phyloP scores from a whole-genome alignment of 2,888 invertebrate genomes.

The Eudasyphora cyanicolor region DNA sequence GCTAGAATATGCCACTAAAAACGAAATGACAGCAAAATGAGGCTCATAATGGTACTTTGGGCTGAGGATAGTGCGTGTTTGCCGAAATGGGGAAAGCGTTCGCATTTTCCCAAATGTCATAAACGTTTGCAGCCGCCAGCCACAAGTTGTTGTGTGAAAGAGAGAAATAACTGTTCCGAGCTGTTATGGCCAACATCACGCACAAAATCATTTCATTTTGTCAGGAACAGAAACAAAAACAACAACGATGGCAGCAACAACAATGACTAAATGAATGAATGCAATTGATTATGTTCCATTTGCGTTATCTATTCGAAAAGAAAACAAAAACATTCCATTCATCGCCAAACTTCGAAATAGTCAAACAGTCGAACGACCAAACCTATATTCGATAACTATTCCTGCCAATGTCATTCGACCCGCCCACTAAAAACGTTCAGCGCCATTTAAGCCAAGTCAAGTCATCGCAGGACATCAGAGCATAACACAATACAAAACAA shows the following conservation, averaged over 20 bases:
- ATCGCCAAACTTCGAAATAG: not conserved
- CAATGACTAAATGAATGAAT: conserved; percentile 36
- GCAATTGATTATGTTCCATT: conserved; percentile 61
- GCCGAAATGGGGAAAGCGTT: conserved; percentile 15
- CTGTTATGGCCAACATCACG: conserved; percentile 53
- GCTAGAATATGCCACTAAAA: not conserved
- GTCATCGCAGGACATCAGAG: not conserved
- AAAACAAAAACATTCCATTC: conserved; percentile 6
- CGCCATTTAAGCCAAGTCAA: not conserved
- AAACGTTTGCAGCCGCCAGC: conserved; percentile 53
- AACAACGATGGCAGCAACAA: conserved; percentile 40
- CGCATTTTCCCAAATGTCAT: conserved; percentile 38
- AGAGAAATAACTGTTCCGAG: conserved; percentile 20
- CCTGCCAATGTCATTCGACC: conserved; percentile 42
- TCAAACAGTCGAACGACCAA: conserved; percentile 44
- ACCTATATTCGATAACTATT: conserved; percentile 61
- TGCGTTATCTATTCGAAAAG: conserved; percentile 37
- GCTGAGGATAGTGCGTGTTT: too few species aligned
- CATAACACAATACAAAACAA: conserved; percentile 29
- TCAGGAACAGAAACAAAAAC: conserved; percentile 5
- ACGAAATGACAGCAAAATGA: not conserved
- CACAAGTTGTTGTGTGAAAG: conserved; percentile 55
- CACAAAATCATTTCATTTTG: conserved; percentile 44
- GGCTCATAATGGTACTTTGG: not conserved
- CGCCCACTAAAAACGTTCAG: conserved; percentile 13